phyloP scores from a whole-genome alignment of 2,888 invertebrate species.

The Trichogramma dendrolimi region DNA sequence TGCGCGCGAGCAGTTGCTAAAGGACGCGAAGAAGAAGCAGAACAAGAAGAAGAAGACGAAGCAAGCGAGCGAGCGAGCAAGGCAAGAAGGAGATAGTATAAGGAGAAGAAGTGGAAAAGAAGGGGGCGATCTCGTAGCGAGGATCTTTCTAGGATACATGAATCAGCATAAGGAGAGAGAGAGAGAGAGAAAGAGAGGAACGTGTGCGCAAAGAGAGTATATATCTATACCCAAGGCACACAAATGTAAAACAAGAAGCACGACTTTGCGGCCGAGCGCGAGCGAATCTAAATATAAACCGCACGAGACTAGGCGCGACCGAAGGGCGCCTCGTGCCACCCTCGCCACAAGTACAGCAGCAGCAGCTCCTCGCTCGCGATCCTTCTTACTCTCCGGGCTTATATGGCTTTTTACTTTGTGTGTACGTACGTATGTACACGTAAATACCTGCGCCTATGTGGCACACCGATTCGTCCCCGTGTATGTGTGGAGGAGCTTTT shows the following conservation, averaged over 20 bases:
- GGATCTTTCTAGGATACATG: no score
- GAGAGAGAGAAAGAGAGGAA: constrained; percentile 10
- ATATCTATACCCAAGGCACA: constrained; percentile 24
- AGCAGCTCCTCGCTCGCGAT: constrained; percentile 27
- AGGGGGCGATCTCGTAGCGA: background rate
- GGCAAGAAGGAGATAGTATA: background rate
- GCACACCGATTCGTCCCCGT: no score
- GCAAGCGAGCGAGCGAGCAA: background rate
- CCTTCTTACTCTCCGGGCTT: background rate
- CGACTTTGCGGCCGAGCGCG: constrained; percentile 31
- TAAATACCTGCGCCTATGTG: no score
- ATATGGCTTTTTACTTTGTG: no score
- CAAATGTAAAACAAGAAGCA: constrained; percentile 47
- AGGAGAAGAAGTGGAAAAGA: background rate
- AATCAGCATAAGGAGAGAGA: constrained; percentile 12
- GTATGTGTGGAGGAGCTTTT: no score
- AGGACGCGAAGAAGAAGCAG: background rate
- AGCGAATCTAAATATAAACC: constrained; percentile 45
- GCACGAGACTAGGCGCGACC: constrained; percentile 37
- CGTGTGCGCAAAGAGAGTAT: no score
- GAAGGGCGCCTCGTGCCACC: constrained; percentile 27
- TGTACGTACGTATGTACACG: no score
- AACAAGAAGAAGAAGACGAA: background rate
- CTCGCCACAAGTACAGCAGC: constrained; percentile 18
- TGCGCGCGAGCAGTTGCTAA: background rate